Evolutionary conservation across 2,888 invertebrate genomes (phyloP), one percentile per base, ranked within the genome.

Genomic region (Lithophane socia): DNA sequence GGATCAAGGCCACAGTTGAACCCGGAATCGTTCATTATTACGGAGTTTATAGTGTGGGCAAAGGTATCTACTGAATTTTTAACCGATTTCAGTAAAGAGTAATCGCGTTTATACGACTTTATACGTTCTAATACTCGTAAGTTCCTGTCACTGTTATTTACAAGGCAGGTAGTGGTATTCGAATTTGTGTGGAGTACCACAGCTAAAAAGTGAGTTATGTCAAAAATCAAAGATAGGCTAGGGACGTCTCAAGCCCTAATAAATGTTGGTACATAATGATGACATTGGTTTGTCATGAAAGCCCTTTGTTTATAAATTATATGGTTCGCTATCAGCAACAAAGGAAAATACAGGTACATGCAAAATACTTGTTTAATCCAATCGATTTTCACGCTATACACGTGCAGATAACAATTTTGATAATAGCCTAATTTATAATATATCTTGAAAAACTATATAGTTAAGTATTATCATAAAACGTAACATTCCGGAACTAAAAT

Each of bases 371-470:
- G 37, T n/a, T 64, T 58, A 18, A 47, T 52, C 3, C 18, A 60
- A 21, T 58, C 61, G 63, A 63, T 67, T 44, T 67, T 56, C 54
- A 52, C 21, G 29, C 13, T 21, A 9, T n/a, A 63, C n/a, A 21
- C 44, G 52, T 12, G 3, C 3, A 65, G 69, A 76, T 76, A 80
- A 65, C 18, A 54, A 37, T 18, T 24, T 47, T 42, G 68, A 81
- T 80, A 68, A 76, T 42, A 16, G 21, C 16, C n/a, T 24, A 60
- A 75, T 75, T 65, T n/a, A 75, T 21, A 24, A 60, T 65, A 49
- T 81, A 81, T 76, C 64, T 65, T 76, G 12, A 60, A 81, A 58
- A 80, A 52, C n/a, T 60, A 56, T 29, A 42, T 3, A n/a, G n/a
- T n/a, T n/a, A 16, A 18, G 37, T 37, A 37, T 52, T 68, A 69